Evolutionary conservation across 2,888 invertebrate species (phyloP).

Genomic region (Eretmocerus hayati): DNA sequence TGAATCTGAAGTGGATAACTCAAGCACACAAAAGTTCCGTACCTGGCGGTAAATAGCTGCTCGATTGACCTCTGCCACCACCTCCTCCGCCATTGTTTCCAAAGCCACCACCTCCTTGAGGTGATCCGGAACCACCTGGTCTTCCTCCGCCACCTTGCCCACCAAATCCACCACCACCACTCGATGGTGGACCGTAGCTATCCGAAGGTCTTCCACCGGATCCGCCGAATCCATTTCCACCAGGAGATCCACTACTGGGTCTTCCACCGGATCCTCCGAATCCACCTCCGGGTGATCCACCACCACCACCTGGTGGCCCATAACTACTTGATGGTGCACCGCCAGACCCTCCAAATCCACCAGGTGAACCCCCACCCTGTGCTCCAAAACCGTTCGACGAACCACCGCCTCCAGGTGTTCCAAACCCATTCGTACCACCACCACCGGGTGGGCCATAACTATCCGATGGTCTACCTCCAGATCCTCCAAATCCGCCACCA

Average conservation of each 20-base stretch:
- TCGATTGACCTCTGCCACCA: constrained; percentile 25
- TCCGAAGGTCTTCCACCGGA: constrained; percentile 28
- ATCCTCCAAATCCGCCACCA: constrained; percentile 26
- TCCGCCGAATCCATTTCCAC: constrained; percentile 26
- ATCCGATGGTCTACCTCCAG: constrained; percentile 23
- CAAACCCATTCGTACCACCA: constrained; percentile 15
- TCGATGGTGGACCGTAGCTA: constrained; percentile 39
- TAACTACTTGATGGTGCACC: constrained; percentile 34
- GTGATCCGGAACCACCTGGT: constrained; percentile 15
- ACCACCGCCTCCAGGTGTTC: background rate
- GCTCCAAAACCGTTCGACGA: background rate
- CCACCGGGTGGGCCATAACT: no score
- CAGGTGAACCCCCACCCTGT: background rate
- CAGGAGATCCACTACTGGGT: no score
- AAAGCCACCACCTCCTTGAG: background rate
- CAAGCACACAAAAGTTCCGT: no score
- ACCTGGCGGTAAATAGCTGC: constrained; percentile 31
- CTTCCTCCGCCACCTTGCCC: constrained; percentile 29
- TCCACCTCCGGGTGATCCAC: constrained; percentile 27
- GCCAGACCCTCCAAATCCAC: constrained; percentile 2
- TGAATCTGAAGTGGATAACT: no score
- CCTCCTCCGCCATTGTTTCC: no score
- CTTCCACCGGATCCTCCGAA: constrained; percentile 20
- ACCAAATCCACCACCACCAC: constrained; percentile 24
- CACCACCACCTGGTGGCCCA: constrained; percentile 35